phyloP scores from a whole-genome alignment of 2,113 vertebrate species.

The Nesospiza acunhae region DNA sequence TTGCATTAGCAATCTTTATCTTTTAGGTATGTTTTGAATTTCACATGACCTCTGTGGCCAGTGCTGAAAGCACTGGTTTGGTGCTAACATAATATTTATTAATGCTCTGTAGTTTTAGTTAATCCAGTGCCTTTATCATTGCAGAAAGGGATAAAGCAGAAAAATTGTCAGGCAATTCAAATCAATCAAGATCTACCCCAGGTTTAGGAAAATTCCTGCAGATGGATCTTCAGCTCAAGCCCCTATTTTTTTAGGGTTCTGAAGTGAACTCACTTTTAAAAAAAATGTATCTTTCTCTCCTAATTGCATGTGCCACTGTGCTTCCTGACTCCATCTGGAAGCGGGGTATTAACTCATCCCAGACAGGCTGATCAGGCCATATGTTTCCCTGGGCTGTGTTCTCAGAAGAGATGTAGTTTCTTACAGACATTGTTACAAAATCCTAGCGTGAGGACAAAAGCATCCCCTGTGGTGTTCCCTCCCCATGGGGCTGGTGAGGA shows the following conservation, averaged over 20 bases:
- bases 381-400: conserved; percentile 10
- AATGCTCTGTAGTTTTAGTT: conserved; percentile 55
- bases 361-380: conserved; percentile 51
- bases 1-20: conserved; percentile 62
- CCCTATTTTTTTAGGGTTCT: background rate
- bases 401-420: background rate
- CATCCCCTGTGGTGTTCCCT: background rate
- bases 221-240: background rate
- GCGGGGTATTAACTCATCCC: conserved; percentile 35
- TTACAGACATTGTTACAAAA: background rate
- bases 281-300: background rate
- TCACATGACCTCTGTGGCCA: conserved; percentile 73
- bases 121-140: conserved; percentile 34
- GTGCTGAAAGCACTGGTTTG: conserved; percentile 68
- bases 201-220: conserved; percentile 1
- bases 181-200: background rate
- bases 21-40: conserved; percentile 65
- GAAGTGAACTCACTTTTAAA: background rate
- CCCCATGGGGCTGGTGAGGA: background rate
- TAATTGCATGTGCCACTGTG: conserved; percentile 41
- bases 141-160: conserved; percentile 35
- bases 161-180: background rate
- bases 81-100: conserved; percentile 78
- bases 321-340: conserved; percentile 56
- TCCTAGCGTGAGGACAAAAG: rapidly evolving